Evolutionary conservation across 2,113 vertebrate species (phyloP), one percentile per base, ranked within the genome.

Genomic region (Aleadryas rufinucha): DNA sequence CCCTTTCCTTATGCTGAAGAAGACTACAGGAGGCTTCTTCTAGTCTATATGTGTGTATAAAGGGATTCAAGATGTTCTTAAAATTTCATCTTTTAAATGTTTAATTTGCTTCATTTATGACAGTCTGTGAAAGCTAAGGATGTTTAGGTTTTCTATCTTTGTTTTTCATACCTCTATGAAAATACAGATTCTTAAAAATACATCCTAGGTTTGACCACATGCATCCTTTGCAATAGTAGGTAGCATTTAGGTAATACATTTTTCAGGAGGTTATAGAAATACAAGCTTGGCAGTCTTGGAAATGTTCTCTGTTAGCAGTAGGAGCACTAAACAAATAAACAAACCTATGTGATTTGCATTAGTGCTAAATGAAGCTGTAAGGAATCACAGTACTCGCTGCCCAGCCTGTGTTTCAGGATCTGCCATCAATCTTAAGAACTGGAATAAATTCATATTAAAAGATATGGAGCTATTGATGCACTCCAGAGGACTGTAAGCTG

Each of bases 401-500:
- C 14, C 68, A 91, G 17, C 28, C 56, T 21, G 22, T 31, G 22
- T 70, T 77, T 83, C 27, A 50, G 78, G 33, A 52, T 74, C 56
- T 70, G 68, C 39, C 42, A 77, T 54, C 39, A n/a, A 15, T 89
- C 65, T 80, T 54, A 64, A 90, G 17, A 81, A 69, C 1, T 68
- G 24, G 33, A 79, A 61, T 65, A 96, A 96, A 96, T 92, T 83
- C 65, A 63, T 78, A 49, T 71, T 78, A 63, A 80, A 96, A 83
- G 50, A 60, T 68, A 53, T 1, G 19, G 42, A 84, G 79, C 91
- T 94, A 70, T 28, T 84, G 71, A 74, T 87, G 54, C 78, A 56
- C 91, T 88, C 53, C 81, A 94, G 82, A 96, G 88, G 92, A 69
- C 49, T 80, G 91, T 95, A 80, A 78, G 70, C 82, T 78, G 69